phyloP scores from a whole-genome alignment of 1,140 invertebrate species.

The Luehdorfia chinensis region DNA sequence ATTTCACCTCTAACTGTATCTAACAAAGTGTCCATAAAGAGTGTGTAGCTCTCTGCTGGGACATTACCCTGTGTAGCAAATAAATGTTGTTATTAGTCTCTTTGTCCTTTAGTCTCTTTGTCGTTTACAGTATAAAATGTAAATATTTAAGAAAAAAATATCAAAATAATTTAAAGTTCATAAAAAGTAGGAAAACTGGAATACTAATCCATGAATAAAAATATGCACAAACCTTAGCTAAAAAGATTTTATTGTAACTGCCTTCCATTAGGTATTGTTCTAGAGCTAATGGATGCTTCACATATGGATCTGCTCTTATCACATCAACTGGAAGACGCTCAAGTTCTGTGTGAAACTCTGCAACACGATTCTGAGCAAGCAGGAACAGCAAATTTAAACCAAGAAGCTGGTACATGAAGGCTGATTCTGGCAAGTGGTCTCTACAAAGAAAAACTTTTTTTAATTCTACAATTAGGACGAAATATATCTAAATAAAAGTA shows the following conservation, averaged over 20 bases:
- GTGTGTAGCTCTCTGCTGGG: slow-evolving; percentile 96
- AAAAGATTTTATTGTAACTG: slow-evolving; percentile 95
- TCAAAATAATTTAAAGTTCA: too few species aligned
- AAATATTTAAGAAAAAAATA: too few species aligned
- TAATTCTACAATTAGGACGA: neutral
- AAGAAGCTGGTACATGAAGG: slow-evolving; percentile 96
- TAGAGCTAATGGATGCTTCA: slow-evolving; percentile 95
- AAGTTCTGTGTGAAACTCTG: slow-evolving; percentile 99
- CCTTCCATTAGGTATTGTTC: slow-evolving; percentile 99
- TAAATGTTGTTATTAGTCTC: slow-evolving; percentile 10
- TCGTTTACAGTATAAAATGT: too few species aligned
- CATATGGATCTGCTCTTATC: slow-evolving; percentile 96
- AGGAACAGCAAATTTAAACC: slow-evolving; percentile 97
- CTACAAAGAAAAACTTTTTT: slow-evolving; percentile 63
- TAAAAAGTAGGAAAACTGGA: too few species aligned
- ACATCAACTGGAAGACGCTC: slow-evolving; percentile 96
- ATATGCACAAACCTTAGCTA: slow-evolving; percentile 80
- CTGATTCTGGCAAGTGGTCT: slow-evolving; percentile 91
- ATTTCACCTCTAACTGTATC: slow-evolving; percentile 98
- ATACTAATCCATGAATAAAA: too few species aligned
- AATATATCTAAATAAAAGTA: too few species aligned
- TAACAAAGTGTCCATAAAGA: slow-evolving; percentile 97
- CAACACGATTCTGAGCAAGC: slow-evolving; percentile 97
- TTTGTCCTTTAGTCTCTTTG: too few species aligned
- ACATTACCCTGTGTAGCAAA: slow-evolving; percentile 88